Evolutionary conservation across 2,888 invertebrate species (phyloP).

Genomic region (Acanthococcus lagerstroemiae): DNA sequence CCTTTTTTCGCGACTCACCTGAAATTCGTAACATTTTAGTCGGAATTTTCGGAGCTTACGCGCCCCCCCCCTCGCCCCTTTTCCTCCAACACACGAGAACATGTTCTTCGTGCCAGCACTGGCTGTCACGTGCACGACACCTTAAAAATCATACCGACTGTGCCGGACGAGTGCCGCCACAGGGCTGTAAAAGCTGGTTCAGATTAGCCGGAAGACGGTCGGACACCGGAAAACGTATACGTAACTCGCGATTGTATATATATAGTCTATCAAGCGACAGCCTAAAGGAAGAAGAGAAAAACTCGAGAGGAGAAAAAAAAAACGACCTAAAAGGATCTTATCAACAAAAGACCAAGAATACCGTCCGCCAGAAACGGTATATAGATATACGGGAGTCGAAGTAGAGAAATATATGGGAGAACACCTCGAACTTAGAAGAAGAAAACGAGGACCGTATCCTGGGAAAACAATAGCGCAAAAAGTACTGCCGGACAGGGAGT

Average conservation of each 20-base stretch:
- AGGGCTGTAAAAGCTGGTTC: too few species aligned
- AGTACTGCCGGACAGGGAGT: slow-evolving; percentile 29
- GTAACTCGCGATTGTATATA: too few species aligned
- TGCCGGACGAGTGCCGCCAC: too few species aligned
- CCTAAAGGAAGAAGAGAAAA: slow-evolving; percentile 7
- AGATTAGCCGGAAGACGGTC: background rate
- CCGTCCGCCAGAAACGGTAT: background rate
- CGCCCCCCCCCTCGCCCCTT: too few species aligned
- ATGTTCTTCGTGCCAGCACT: too few species aligned
- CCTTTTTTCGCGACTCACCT: too few species aligned
- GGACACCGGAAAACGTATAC: too few species aligned
- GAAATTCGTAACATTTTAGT: too few species aligned
- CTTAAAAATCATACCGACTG: too few species aligned
- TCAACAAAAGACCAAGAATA: slow-evolving; percentile 29
- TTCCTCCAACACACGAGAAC: too few species aligned
- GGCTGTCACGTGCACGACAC: too few species aligned
- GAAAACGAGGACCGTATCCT: slow-evolving; percentile 20
- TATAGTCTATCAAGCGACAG: background rate
- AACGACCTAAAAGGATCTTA: slow-evolving; percentile 24
- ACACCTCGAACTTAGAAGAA: slow-evolving; percentile 26
- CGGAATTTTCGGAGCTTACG: too few species aligned
- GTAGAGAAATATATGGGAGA: slow-evolving; percentile 20
- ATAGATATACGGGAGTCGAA: background rate
- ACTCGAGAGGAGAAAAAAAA: slow-evolving; percentile 6
- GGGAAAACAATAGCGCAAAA: slow-evolving; percentile 31